Conservation (phyloP, 2,888 invertebrate genomes). For the Torymus auratus region DNA sequence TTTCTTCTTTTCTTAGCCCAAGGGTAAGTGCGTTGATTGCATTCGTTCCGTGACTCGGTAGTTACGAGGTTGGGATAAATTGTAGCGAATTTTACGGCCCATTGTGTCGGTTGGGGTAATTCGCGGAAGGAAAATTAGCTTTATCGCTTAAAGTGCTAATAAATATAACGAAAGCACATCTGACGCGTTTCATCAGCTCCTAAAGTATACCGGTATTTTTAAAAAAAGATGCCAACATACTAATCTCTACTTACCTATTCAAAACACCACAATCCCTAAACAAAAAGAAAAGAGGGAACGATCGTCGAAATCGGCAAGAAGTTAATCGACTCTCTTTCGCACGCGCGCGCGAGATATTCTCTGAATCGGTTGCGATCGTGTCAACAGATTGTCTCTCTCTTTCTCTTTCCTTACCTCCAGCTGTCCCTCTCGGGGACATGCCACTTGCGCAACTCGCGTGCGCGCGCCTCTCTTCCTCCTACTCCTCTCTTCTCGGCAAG, state of each 20-base stretch:
- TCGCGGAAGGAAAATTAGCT: no score
- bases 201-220: background rate
- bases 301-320: background rate
- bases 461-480: no score
- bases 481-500: background rate
- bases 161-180: no score
- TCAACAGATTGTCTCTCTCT: conserved; percentile 64
- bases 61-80: no score
- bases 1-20: no score
- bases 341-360: conserved; percentile 30
- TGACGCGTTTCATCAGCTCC: background rate
- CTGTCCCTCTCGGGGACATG: conserved; percentile 8
- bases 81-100: no score
- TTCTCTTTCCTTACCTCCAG: no score
- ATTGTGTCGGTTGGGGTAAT: no score
- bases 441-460: conserved; percentile 22
- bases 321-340: conserved; percentile 24
- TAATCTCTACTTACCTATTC: background rate
- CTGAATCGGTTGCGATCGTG: conserved; percentile 64
- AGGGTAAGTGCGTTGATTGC: no score
- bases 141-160: no score
- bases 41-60: no score
- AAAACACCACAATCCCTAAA: no score
- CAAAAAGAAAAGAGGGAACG: background rate
- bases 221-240: background rate